Percentiles rank a stretch among this genome's conserved stretches.
phyloP scores from a whole-genome alignment of 2,888 invertebrate species.

The Chrysolina haemoptera region DNA sequence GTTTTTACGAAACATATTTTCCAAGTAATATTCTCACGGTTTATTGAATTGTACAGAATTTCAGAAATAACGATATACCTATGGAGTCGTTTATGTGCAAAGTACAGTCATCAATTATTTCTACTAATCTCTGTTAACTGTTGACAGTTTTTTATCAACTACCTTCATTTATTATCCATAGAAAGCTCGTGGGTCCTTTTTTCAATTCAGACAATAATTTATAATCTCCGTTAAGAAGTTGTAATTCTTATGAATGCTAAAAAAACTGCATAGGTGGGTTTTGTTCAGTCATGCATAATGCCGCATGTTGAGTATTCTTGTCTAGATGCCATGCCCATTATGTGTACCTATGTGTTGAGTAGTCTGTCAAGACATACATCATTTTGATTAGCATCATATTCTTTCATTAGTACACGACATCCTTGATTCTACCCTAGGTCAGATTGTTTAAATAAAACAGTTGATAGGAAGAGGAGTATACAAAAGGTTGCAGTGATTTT shows the following conservation, averaged over 20 bases:
- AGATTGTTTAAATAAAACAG: not conserved
- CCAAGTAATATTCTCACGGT: no score
- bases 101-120: not conserved
- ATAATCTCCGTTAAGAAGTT: not conserved
- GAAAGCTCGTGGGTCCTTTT: not conserved
- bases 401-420: not conserved
- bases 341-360: constrained; percentile 4
- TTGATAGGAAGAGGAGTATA: not conserved
- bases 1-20: no score
- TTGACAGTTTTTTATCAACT: not conserved
- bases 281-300: constrained; percentile 3
- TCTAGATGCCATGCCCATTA: constrained; percentile 10
- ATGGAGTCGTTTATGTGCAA: no score
- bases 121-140: not conserved
- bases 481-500: no score
- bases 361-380: not conserved
- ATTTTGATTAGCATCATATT: constrained; percentile 9
- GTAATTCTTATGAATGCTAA: not conserved
- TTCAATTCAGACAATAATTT: not conserved
- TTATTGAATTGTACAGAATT: no score
- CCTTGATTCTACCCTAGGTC: not conserved
- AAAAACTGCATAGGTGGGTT: not conserved
- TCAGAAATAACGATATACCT: no score
- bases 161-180: not conserved
- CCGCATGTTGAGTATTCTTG: not conserved